Percentiles rank a stretch among this genome's conserved stretches.
Evolutionary conservation across 1,140 invertebrate species (phyloP).

Genomic region (Dendrolimus kikuchii): DNA sequence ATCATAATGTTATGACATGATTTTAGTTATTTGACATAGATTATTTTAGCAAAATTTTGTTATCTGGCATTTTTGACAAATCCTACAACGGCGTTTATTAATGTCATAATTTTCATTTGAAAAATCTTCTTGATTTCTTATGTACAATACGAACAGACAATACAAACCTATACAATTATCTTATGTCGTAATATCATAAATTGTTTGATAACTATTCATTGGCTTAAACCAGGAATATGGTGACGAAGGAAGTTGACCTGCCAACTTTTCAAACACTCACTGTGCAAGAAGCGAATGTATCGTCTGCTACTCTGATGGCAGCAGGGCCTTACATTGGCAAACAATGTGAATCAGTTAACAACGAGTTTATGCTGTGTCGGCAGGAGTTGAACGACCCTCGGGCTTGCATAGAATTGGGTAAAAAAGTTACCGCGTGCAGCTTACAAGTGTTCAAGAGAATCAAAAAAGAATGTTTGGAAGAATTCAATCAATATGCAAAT

Average conservation of each 20-base stretch:
- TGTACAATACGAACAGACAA: no score
- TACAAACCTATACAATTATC: no score
- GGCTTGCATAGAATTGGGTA: slow-evolving; percentile 90
- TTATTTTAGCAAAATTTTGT: no score
- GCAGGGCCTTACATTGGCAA: slow-evolving; percentile 91
- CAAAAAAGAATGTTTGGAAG: slow-evolving; percentile 86
- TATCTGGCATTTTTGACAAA: no score
- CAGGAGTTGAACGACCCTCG: slow-evolving; percentile 88
- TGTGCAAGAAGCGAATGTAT: slow-evolving; percentile 87
- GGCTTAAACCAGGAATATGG: slow-evolving; percentile 70
- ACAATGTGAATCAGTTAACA: slow-evolving; percentile 89
- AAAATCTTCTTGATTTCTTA: no score
- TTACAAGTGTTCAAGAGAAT: slow-evolving; percentile 90
- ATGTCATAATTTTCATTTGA: no score
- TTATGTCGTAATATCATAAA: no score
- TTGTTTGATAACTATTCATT: no score
- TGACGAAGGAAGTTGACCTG: slow-evolving; percentile 78
- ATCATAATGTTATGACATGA: no score
- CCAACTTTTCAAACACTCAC: slow-evolving; percentile 86
- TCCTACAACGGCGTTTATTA: no score
- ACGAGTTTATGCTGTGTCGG: slow-evolving; percentile 96
- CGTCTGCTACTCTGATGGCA: slow-evolving; percentile 84
- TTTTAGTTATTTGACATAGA: no score
- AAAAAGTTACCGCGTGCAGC: slow-evolving; percentile 91
- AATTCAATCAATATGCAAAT: slow-evolving; percentile 90